These are phyloP conservation scores for Ciconia maguari DNA, from an alignment of 2,113 vertebrate species.

Conservation along the genomic window DNA sequence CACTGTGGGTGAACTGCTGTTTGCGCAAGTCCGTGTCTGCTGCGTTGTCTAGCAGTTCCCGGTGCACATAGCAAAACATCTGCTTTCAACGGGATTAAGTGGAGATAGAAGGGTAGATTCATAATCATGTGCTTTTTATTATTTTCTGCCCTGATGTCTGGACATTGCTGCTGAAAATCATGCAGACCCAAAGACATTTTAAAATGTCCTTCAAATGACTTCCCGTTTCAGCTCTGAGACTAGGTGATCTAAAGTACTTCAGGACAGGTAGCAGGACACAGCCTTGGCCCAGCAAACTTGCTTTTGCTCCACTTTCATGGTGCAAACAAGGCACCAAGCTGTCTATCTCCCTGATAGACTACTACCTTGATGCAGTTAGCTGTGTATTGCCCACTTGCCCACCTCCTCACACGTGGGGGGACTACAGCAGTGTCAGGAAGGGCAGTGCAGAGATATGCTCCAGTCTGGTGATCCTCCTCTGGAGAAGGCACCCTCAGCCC, in stretches of 20 bases:
- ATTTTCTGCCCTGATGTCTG: not conserved
- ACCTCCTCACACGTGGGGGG: fast-evolving
- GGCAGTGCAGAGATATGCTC: not conserved
- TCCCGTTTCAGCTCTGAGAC: not conserved
- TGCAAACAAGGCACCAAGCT: not conserved
- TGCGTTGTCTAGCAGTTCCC: not conserved
- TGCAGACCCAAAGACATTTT: not conserved
- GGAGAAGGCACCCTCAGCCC: not conserved
- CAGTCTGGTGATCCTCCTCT: not conserved
- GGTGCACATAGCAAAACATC: not conserved
- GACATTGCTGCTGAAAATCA: not conserved
- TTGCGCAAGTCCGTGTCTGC: not conserved
- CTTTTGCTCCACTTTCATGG: not conserved
- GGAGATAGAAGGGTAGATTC: not conserved
- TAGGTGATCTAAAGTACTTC: not conserved
- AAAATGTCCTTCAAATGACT: not conserved
- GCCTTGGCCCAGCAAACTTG: not conserved
- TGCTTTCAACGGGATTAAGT: not conserved
- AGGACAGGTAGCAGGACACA: not conserved
- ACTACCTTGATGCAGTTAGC: not conserved
- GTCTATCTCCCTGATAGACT: not conserved
- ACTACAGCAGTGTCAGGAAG: not conserved
- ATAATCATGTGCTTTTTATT: not conserved
- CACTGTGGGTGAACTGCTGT: not conserved
- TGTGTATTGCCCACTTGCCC: fast-evolving